phyloP scores from a whole-genome alignment of 2,888 invertebrate genomes.

The Chirona hameri region DNA sequence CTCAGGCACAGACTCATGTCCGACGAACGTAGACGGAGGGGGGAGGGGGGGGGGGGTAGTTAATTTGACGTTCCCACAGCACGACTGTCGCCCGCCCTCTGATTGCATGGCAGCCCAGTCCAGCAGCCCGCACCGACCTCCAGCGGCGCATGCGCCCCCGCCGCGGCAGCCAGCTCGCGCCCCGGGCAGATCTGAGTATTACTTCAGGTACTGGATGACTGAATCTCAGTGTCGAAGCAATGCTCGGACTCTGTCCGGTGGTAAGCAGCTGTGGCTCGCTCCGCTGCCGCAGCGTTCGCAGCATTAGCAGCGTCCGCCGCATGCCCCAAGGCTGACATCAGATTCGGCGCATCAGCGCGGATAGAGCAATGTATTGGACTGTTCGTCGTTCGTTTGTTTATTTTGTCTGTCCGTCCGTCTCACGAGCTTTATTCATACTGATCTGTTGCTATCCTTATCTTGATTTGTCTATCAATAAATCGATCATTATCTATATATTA shows the following conservation, averaged over 20 bases:
- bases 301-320: not conserved
- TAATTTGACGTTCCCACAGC: too few relatives aligned
- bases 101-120: not conserved
- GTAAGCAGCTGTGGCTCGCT: too few relatives aligned
- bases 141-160: not conserved
- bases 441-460: too few relatives aligned
- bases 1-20: too few relatives aligned
- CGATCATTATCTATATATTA: too few relatives aligned
- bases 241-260: conserved; percentile 56
- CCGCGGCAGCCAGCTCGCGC: not conserved
- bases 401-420: too few relatives aligned
- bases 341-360: too few relatives aligned
- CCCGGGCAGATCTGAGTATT: conserved; percentile 79
- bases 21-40: too few relatives aligned
- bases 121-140: not conserved
- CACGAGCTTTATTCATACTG: too few relatives aligned
- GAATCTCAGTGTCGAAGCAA: conserved; percentile 85
- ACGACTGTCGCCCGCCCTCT: not conserved
- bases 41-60: not conserved
- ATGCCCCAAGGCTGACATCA: not conserved
- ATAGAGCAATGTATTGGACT: too few relatives aligned
- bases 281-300: not conserved
- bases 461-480: too few relatives aligned
- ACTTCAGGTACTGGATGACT: conserved; percentile 96
- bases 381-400: too few relatives aligned